Evolutionary conservation across 2,888 invertebrate genomes (phyloP).

Genomic region (Anagyrus pseudococci): DNA sequence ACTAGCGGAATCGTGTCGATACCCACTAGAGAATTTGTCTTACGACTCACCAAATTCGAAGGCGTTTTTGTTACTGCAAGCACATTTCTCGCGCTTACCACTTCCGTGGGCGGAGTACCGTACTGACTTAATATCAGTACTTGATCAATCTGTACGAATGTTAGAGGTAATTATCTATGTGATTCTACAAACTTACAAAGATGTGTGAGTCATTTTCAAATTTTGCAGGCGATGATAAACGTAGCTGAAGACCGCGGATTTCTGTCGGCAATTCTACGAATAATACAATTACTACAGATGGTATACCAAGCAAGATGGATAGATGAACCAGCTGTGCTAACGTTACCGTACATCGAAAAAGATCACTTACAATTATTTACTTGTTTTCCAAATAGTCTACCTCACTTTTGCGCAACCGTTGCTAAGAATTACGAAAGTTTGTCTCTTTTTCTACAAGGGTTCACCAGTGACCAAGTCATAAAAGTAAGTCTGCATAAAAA

Average conservation of each 20-base stretch:
- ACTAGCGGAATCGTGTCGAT: slow-evolving; percentile 77
- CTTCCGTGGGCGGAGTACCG: slow-evolving; percentile 93
- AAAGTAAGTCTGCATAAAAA: too few relatives aligned
- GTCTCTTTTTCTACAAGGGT: slow-evolving; percentile 68
- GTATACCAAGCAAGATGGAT: slow-evolving; percentile 91
- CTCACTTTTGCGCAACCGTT: slow-evolving; percentile 67
- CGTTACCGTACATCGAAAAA: slow-evolving; percentile 77
- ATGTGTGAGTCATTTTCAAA: background rate
- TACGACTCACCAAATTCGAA: slow-evolving; percentile 95
- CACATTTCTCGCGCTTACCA: slow-evolving; percentile 84
- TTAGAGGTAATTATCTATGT: slow-evolving; percentile 72
- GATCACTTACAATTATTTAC: slow-evolving; percentile 69
- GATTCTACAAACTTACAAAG: background rate
- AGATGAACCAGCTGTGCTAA: slow-evolving; percentile 75
- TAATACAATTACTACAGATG: slow-evolving; percentile 86
- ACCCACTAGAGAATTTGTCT: slow-evolving; percentile 74
- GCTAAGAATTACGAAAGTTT: slow-evolving; percentile 69
- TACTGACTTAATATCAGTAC: slow-evolving; percentile 94
- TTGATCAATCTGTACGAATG: slow-evolving; percentile 95
- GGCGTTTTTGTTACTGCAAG: slow-evolving; percentile 90
- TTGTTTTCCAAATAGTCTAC: slow-evolving; percentile 60
- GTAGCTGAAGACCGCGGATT: slow-evolving; percentile 90
- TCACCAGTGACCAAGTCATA: slow-evolving; percentile 74
- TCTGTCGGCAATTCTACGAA: slow-evolving; percentile 79
- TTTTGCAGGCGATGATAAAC: slow-evolving; percentile 93